Conservation (phyloP, 1,140 invertebrate genomes). For the Pemphigus obesinymphae region DNA sequence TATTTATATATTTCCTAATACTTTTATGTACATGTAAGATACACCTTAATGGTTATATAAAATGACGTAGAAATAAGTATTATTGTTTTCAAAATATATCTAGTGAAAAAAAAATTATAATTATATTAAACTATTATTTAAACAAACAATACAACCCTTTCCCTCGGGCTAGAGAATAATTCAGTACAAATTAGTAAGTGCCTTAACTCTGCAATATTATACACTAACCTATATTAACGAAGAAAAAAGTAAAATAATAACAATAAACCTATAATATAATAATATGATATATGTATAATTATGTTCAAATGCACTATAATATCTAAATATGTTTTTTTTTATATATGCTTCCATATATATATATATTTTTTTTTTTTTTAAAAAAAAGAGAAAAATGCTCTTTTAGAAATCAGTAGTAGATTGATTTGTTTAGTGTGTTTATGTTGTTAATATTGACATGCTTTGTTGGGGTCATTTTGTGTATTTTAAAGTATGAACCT, state of each 20-base stretch:
- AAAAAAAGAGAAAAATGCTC: background rate
- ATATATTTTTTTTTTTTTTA: no score
- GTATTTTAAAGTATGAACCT: slow-evolving; percentile 15
- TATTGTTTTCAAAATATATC: slow-evolving; percentile 1
- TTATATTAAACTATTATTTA: background rate
- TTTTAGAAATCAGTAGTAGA: background rate
- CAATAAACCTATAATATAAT: background rate
- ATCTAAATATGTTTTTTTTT: background rate
- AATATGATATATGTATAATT: background rate
- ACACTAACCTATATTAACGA: background rate
- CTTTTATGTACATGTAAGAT: background rate
- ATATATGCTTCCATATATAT: background rate
- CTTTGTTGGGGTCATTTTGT: background rate
- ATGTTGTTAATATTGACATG: background rate
- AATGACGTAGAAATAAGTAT: slow-evolving; percentile 7
- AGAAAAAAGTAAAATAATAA: background rate
- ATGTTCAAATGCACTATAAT: background rate
- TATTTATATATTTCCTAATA: slow-evolving; percentile 20
- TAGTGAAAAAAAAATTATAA: background rate
- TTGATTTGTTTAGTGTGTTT: background rate
- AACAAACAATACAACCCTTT: slow-evolving; percentile 22
- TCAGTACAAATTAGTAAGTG: slow-evolving; percentile 40
- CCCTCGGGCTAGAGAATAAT: slow-evolving; percentile 18
- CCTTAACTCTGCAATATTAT: slow-evolving; percentile 36
- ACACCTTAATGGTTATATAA: background rate